These are phyloP conservation scores for Steatocranus sp. DNA, from an alignment of 2,797 vertebrate genomes.

Conservation along the genomic window DNA sequence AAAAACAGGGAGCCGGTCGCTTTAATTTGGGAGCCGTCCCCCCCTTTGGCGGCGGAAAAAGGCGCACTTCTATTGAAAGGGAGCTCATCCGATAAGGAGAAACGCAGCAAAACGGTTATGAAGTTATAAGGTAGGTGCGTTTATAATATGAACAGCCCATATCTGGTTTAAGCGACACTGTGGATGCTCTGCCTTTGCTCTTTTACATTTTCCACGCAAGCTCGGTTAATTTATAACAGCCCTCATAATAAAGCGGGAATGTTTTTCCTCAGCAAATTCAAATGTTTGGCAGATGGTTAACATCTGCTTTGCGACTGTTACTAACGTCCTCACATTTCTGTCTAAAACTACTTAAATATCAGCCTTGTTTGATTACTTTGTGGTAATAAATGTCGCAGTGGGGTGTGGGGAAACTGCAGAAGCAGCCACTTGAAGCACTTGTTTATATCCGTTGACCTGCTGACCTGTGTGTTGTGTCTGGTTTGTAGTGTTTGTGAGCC, in stretches of 20 bases:
- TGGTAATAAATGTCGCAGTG: neutral
- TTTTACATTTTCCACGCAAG: neutral
- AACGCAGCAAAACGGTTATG: conserved; percentile 63
- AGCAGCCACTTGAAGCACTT: neutral
- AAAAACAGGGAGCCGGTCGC: conserved; percentile 65
- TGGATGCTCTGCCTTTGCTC: neutral
- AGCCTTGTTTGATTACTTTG: neutral
- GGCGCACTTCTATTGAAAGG: conserved; percentile 78
- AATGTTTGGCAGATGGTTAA: neutral
- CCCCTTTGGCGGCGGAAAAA: conserved; percentile 75
- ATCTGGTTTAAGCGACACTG: neutral
- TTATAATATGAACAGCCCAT: neutral
- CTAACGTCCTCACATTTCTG: neutral
- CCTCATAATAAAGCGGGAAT: neutral
- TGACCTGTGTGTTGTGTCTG: conserved; percentile 51
- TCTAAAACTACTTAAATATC: neutral
- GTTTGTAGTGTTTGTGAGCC: neutral
- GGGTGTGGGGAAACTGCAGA: neutral
- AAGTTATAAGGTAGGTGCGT: conserved; percentile 70
- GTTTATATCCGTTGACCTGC: conserved; percentile 44
- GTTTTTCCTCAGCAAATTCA: neutral
- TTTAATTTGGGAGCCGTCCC: conserved; percentile 71
- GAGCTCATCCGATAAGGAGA: conserved; percentile 54
- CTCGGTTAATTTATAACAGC: neutral
- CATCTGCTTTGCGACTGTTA: neutral